Evolutionary conservation across 2,797 vertebrate species (phyloP).

Genomic region (Diplodus puntazzo): DNA sequence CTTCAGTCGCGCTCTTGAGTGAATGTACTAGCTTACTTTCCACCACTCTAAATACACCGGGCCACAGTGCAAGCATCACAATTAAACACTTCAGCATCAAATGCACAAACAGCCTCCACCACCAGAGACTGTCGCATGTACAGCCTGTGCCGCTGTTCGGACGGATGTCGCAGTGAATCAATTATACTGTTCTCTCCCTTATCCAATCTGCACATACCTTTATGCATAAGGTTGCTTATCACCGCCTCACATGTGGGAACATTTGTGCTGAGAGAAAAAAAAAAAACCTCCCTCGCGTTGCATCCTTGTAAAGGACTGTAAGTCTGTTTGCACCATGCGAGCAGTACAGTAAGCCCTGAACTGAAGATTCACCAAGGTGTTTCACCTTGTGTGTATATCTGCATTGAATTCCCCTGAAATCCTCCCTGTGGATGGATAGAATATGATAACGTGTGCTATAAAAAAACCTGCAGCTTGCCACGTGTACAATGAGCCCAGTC

Average conservation of each 20-base stretch:
- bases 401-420: not conserved
- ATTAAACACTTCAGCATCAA: conserved; percentile 33
- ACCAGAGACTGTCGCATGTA: conserved; percentile 35
- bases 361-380: not conserved
- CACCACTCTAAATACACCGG: not conserved
- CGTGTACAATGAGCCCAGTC: not conserved
- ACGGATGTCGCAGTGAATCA: conserved; percentile 46
- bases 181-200: conserved; percentile 53
- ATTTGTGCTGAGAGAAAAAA: conserved; percentile 50
- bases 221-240: conserved; percentile 58
- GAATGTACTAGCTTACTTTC: too few relatives aligned
- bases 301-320: conserved; percentile 27
- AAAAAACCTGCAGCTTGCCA: not conserved
- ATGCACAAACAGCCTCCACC: conserved; percentile 22
- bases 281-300: conserved; percentile 17
- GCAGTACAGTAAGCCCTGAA: conserved; percentile 1
- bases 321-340: conserved; percentile 14
- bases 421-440: not conserved
- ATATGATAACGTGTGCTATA: not conserved
- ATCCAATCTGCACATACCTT: conserved; percentile 48
- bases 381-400: not conserved
- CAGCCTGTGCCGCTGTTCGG: conserved; percentile 24
- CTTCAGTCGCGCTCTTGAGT: too few relatives aligned
- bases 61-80: not conserved
- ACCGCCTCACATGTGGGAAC: conserved; percentile 44